phyloP scores from a whole-genome alignment of 2,113 vertebrate genomes.

The Sturnira hondurensis region DNA sequence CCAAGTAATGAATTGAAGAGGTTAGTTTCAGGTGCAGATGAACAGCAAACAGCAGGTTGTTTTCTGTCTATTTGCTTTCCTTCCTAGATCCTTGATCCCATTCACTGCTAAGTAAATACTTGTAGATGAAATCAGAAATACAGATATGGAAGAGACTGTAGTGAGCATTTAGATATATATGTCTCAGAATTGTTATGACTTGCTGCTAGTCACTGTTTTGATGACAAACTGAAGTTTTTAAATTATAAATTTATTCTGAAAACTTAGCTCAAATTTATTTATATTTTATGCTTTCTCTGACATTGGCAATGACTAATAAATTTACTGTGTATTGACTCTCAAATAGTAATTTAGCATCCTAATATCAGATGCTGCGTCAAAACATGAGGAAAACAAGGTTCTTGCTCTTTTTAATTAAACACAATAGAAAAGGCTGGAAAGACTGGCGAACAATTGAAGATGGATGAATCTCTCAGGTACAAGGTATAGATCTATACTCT shows the following conservation, averaged over 20 bases:
- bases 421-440: not conserved
- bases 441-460: not conserved
- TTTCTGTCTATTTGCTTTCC: not conserved
- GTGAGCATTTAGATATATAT: not conserved
- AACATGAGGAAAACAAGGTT: not conserved
- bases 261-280: not conserved
- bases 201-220: not conserved
- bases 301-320: not conserved
- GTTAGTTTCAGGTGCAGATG: not conserved
- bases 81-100: not conserved
- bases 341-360: not conserved
- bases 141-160: not conserved
- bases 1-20: not conserved
- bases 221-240: not conserved
- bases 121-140: not conserved
- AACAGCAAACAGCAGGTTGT: not conserved
- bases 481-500: not conserved
- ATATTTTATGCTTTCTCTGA: not conserved
- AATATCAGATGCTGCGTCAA: not conserved
- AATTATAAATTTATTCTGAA: not conserved
- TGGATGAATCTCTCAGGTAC: not conserved
- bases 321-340: not conserved
- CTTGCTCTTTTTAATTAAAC: constrained; percentile 32
- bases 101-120: not conserved
- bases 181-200: not conserved